Conservation (phyloP, 53 echinoderm and acorn worm genomes). For the Stichopus horrens region DNA sequence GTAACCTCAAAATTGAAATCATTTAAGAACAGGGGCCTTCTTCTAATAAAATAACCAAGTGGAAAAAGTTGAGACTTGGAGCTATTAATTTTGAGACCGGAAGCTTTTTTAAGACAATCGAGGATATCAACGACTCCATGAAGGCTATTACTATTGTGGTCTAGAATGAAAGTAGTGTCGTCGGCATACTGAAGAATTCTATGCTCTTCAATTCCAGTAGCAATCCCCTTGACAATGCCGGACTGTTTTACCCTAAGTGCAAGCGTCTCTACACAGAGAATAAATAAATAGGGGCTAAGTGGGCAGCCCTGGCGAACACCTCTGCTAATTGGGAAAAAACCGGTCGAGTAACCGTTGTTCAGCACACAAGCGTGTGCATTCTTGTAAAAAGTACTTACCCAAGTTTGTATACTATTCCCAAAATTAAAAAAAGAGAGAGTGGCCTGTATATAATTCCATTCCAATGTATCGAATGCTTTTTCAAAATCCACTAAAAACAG, state of each 20-base stretch:
- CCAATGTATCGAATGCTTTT: constrained; percentile 9
- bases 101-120: not conserved
- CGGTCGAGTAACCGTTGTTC: not conserved
- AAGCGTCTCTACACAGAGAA: no score
- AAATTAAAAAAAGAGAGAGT: constrained; percentile 21
- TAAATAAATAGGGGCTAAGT: not conserved
- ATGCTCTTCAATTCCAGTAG: not conserved
- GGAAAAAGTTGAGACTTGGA: not conserved
- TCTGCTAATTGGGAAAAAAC: not conserved
- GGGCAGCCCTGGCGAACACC: constrained; percentile 30
- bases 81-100: constrained; percentile 24
- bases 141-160: not conserved
- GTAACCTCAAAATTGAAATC: constrained; percentile 12
- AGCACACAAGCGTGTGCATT: not conserved
- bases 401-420: not conserved
- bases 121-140: not conserved
- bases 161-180: constrained; percentile 2
- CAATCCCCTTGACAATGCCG: not conserved
- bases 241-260: no score
- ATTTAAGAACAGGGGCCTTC: not conserved
- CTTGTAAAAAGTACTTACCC: constrained; percentile 6
- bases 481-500: not conserved
- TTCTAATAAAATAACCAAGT: not conserved
- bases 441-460: not conserved
- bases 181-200: constrained; percentile 7